Evolutionary conservation across 1,140 invertebrate genomes (phyloP).

Genomic region (Bombyx mori): DNA sequence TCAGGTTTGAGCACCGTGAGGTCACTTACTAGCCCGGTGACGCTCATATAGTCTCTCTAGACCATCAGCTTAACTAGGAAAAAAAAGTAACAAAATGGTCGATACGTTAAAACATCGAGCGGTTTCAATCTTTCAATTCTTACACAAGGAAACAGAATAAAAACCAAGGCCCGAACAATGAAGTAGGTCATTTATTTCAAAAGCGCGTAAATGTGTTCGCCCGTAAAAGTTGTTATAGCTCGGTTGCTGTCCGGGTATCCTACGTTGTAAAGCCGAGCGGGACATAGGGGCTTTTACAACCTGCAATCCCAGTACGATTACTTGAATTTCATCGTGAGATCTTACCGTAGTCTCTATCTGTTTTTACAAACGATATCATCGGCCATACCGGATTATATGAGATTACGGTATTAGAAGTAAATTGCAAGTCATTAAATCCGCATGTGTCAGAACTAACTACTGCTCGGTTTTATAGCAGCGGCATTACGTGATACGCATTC

Average conservation of each 20-base stretch:
- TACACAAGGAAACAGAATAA: too few relatives aligned
- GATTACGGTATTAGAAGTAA: not conserved
- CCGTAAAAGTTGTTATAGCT: constrained; percentile 55
- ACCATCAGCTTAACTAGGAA: too few relatives aligned
- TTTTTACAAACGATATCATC: too few relatives aligned
- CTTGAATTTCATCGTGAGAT: not conserved
- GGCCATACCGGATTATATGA: too few relatives aligned
- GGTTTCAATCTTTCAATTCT: too few relatives aligned
- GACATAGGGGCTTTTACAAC: not conserved
- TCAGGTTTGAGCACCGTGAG: too few relatives aligned
- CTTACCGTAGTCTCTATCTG: too few relatives aligned
- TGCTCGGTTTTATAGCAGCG: not conserved
- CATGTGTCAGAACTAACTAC: not conserved
- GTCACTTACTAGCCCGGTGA: too few relatives aligned
- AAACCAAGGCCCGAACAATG: constrained; percentile 9
- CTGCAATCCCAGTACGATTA: not conserved
- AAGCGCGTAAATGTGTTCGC: constrained; percentile 42
- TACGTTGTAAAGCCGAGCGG: constrained; percentile 10
- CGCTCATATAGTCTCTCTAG: too few relatives aligned
- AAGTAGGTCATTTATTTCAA: constrained; percentile 40
- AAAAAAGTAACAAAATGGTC: too few relatives aligned
- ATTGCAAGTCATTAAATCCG: not conserved
- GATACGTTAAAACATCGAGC: too few relatives aligned
- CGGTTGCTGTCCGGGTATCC: constrained; percentile 26
- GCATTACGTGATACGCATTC: not conserved